phyloP scores from a whole-genome alignment of 2,888 invertebrate genomes.

The Macrosoma leucophasiata region DNA sequence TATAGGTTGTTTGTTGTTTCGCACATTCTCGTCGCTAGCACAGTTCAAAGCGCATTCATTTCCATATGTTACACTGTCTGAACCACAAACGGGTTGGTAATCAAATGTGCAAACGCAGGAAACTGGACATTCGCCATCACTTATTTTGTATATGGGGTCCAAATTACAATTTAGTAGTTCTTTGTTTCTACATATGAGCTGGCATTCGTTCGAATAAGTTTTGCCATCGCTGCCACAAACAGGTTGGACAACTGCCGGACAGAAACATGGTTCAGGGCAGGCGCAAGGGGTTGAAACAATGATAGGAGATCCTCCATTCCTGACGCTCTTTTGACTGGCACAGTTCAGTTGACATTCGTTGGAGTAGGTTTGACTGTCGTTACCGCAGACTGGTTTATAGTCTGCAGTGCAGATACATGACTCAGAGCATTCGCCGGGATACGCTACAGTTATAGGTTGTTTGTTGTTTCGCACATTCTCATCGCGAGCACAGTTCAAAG shows the following conservation, averaged over 20 bases:
- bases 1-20: constrained; percentile 12
- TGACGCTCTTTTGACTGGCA: constrained; percentile 17
- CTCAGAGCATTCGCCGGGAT: constrained; percentile 15
- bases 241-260: too few species aligned
- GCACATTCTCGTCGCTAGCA: constrained; percentile 30
- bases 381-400: constrained; percentile 33
- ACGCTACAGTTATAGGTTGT: constrained; percentile 9
- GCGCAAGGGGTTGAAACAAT: too few species aligned
- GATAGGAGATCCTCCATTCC: too few species aligned
- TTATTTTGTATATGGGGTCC: too few species aligned
- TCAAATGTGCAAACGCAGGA: too few species aligned
- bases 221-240: constrained; percentile 21
- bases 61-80: constrained; percentile 30
- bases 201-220: constrained; percentile 26
- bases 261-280: too few species aligned
- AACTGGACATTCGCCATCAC: too few species aligned
- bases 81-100: constrained; percentile 35
- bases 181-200: too few species aligned
- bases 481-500: constrained; percentile 26
- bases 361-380: constrained; percentile 28
- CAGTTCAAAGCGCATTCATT: constrained; percentile 34
- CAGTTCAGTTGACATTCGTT: constrained; percentile 34
- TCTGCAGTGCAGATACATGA: constrained; percentile 27
- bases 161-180: too few species aligned
- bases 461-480: constrained; percentile 12